Evolutionary conservation across 2,888 invertebrate genomes (phyloP), one percentile per base, ranked within the genome.

Genomic region (Megamerina dolium): DNA sequence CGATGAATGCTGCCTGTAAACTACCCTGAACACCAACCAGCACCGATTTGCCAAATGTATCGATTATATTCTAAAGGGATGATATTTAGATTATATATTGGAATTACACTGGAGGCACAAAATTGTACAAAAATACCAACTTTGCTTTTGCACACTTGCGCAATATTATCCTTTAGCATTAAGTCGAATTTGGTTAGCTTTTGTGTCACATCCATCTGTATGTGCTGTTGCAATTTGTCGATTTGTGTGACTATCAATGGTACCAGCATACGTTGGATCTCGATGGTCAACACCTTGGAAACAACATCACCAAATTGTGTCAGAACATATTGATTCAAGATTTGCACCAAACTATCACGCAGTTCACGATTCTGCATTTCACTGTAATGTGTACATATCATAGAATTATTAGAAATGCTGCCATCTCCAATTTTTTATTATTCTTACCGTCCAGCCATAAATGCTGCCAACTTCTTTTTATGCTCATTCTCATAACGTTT

Each of bases 111-210:
- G 20, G 10, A 2, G 29, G n/a, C n/a, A n/a, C n/a, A n/a, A n/a
- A 35, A 8, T n/a, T 30, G 13, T 17, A 38, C 8, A 27, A 12
- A 14, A 20, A 2, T 9, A 55, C 65, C 61, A 63, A 87, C 88
- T 78, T 87, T 85, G 67, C 85, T 88, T 58, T 78, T 81, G 59
- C 88, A 80, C 34, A 90, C 75, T 60, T 89, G 87, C 18, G 79
- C 77, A 49, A 93, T 81, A 67, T 85, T 89, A 41, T 91, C 88
- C 49, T 83, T 79, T 31, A 93, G 73, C 56, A 86, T 75, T 36
- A 77, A 73, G 72, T 91, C 90, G 42, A 85, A 83, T 53, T 80
- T 79, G 53, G 77, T 75, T 52, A 86, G 75, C 73, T 85, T 86
- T 68, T 79, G 78, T 26, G 81, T 77, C 49, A 89, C 76, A 62